phyloP scores from a whole-genome alignment of 2,888 invertebrate genomes.

The Pandemis cinnamomeana region DNA sequence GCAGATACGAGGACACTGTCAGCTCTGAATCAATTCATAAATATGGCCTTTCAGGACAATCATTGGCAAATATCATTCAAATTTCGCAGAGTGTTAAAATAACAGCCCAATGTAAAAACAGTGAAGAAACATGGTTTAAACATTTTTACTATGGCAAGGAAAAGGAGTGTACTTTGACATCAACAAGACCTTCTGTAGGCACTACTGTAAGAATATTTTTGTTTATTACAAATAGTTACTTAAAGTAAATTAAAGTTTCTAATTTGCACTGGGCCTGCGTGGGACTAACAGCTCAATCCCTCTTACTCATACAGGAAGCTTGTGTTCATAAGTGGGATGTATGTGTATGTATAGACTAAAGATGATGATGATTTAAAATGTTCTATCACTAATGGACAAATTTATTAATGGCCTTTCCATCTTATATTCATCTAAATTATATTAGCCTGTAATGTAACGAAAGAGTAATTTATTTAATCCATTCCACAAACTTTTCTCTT shows the following conservation, averaged over 20 bases:
- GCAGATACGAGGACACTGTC: slow-evolving; percentile 83
- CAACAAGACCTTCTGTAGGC: slow-evolving; percentile 86
- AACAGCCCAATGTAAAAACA: slow-evolving; percentile 77
- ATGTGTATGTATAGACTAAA: too few relatives aligned
- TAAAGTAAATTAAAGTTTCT: too few relatives aligned
- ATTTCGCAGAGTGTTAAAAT: slow-evolving; percentile 85
- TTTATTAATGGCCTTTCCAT: too few relatives aligned
- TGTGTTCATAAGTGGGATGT: too few relatives aligned
- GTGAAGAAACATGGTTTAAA: slow-evolving; percentile 84
- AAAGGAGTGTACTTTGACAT: slow-evolving; percentile 57
- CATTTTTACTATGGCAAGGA: slow-evolving; percentile 80
- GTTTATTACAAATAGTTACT: neutral
- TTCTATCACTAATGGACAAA: neutral
- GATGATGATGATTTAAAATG: too few relatives aligned
- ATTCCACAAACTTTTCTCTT: too few relatives aligned
- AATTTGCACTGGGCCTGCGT: too few relatives aligned
- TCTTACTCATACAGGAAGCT: too few relatives aligned
- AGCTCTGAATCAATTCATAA: slow-evolving; percentile 80
- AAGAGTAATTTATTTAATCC: too few relatives aligned
- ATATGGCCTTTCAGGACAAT: slow-evolving; percentile 89
- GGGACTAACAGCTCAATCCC: too few relatives aligned
- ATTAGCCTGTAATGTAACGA: too few relatives aligned
- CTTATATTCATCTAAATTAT: too few relatives aligned
- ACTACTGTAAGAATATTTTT: slow-evolving; percentile 83
- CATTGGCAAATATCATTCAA: slow-evolving; percentile 86